Percentiles rank a stretch among this genome's conserved stretches.
Conservation (phyloP, 2,113 vertebrate species). For the Xiphophorus hellerii region DNA sequence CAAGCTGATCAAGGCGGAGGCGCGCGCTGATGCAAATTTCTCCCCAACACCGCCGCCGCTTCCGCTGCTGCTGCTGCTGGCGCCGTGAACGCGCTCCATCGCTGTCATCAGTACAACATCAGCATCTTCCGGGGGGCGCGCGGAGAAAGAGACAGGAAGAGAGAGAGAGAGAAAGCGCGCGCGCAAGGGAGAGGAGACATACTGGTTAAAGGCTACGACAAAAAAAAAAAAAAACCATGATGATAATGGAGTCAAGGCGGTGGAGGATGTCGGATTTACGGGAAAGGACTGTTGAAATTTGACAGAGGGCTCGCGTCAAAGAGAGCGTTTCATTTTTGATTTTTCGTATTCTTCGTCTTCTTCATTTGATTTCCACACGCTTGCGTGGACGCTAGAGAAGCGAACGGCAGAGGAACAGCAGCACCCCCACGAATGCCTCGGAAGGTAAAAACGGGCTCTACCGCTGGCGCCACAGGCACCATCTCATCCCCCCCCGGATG, state of each 20-base stretch:
- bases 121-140: conserved; percentile 70
- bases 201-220: conserved; percentile 61
- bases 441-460: conserved; percentile 61
- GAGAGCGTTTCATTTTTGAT: conserved; percentile 4
- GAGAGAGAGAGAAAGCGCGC: conserved; percentile 19
- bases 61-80: conserved; percentile 18
- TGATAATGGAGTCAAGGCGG: conserved; percentile 77
- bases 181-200: conserved; percentile 42
- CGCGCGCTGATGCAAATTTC: conserved; percentile 37
- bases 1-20: conserved; percentile 30
- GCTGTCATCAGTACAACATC: conserved; percentile 75
- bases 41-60: conserved; percentile 2
- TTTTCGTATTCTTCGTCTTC: not conserved
- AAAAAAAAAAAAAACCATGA: conserved; percentile 43
- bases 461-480: conserved; percentile 51
- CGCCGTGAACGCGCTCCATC: conserved; percentile 52
- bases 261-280: conserved; percentile 67
- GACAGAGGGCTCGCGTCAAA: conserved; percentile 47
- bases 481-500: conserved; percentile 41
- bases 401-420: conserved; percentile 36
- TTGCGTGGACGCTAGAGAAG: conserved; percentile 36
- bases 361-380: conserved; percentile 27
- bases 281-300: conserved; percentile 67
- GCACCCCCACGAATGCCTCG: conserved; percentile 63
- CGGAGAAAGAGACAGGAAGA: conserved; percentile 38